phyloP scores from a whole-genome alignment of 2,113 vertebrate species.

The Atrichornis clamosus region DNA sequence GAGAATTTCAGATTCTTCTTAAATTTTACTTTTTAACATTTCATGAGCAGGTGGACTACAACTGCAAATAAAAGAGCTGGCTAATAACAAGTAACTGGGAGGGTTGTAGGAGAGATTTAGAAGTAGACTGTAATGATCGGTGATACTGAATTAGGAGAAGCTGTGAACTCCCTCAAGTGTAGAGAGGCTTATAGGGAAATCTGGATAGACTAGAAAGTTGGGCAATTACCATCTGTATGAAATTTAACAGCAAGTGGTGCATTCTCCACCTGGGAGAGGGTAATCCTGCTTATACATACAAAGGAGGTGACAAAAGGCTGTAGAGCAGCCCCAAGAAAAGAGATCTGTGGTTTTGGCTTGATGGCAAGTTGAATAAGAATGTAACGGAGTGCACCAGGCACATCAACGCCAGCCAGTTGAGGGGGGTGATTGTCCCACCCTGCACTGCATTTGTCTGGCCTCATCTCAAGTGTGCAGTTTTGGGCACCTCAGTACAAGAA shows the following conservation, averaged over 20 bases:
- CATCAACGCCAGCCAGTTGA: accelerated
- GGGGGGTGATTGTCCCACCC: not conserved
- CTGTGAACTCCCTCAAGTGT: not conserved
- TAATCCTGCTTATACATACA: not conserved
- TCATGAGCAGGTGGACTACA: not conserved
- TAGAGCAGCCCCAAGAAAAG: accelerated
- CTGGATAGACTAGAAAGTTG: not conserved
- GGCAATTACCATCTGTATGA: not conserved
- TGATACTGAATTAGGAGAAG: not conserved
- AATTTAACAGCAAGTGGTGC: not conserved
- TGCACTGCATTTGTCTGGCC: accelerated
- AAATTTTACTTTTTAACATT: not conserved
- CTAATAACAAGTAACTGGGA: not conserved
- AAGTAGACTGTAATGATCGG: not conserved
- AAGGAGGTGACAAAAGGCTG: not conserved
- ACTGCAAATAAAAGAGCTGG: not conserved
- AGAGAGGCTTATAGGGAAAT: not conserved
- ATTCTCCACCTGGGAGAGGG: not conserved
- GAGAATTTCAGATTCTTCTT: not conserved
- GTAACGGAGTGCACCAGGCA: not conserved
- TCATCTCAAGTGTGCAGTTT: not conserved
- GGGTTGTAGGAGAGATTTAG: not conserved
- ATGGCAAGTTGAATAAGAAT: not conserved
- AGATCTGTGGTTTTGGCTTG: not conserved
- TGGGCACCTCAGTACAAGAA: not conserved